phyloP scores from a whole-genome alignment of 2,888 invertebrate genomes.

The Tethea ocularis region DNA sequence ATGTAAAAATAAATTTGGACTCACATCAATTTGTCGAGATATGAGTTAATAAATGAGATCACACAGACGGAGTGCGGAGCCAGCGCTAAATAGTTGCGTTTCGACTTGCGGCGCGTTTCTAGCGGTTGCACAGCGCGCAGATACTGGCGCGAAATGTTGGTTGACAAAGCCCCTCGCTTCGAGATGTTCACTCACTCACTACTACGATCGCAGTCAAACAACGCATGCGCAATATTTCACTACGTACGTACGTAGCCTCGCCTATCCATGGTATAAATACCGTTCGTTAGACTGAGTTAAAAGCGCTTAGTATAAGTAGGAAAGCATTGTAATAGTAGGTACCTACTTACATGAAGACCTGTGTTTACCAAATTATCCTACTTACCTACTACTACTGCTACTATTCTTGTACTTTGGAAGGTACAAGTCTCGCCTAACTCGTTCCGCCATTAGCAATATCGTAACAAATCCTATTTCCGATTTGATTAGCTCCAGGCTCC shows the following conservation, averaged over 20 bases:
- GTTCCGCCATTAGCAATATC: neutral
- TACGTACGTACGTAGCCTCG: neutral
- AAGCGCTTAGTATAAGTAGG: neutral
- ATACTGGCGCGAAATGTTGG: conserved; percentile 53
- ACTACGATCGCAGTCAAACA: neutral
- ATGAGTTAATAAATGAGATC: conserved; percentile 60
- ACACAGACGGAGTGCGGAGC: conserved; percentile 45
- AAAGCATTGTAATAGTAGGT: too few relatives aligned
- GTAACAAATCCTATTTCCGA: neutral
- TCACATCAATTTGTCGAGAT: conserved; percentile 53
- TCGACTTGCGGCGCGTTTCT: conserved; percentile 48
- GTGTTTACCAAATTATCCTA: too few relatives aligned
- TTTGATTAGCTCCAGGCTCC: neutral
- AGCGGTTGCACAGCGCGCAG: conserved; percentile 63
- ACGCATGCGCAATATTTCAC: conserved; percentile 6
- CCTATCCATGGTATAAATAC: neutral
- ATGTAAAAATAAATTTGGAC: conserved; percentile 40
- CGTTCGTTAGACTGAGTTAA: neutral
- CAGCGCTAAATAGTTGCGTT: conserved; percentile 13
- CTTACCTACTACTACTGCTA: too few relatives aligned
- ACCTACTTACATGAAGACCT: too few relatives aligned
- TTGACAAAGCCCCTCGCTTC: neutral
- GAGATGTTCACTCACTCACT: neutral
- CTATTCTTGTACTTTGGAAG: too few relatives aligned
- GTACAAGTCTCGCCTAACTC: too few relatives aligned